These are phyloP conservation scores for Epinephelus moara DNA, from an alignment of 2,113 vertebrate species.

Conservation along the genomic window DNA sequence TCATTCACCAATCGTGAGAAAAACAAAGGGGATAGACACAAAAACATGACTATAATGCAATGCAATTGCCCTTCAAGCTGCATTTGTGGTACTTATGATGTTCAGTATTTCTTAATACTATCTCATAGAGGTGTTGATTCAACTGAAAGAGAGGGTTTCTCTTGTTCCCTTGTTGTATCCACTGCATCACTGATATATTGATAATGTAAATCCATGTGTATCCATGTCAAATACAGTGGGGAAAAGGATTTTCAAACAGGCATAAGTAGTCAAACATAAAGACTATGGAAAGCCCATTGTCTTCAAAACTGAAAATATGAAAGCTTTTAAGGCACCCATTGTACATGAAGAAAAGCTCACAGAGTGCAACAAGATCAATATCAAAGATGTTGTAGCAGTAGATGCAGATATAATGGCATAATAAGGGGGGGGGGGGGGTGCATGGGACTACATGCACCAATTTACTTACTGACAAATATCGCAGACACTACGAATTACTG, in stretches of 20 bases:
- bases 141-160: not conserved
- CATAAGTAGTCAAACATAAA: not conserved
- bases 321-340: not conserved
- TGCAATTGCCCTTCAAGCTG: not conserved
- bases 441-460: too few relatives aligned
- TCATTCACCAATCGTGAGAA: not conserved
- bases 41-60: conserved; percentile 1
- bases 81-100: not conserved
- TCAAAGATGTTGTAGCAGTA: conserved; percentile 2
- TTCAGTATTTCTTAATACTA: not conserved
- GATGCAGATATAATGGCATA: conserved; percentile 14
- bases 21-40: not conserved
- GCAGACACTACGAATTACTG: too few relatives aligned
- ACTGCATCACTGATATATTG: not conserved
- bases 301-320: not conserved
- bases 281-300: not conserved
- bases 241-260: not conserved
- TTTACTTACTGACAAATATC: too few relatives aligned
- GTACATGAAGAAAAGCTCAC: conserved; percentile 9
- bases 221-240: not conserved
- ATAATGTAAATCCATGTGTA: conserved; percentile 2
- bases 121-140: conserved; percentile 3
- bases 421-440: too few relatives aligned
- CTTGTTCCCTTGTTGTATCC: not conserved
- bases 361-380: conserved; percentile 8